Base-by-base conservation (phyloP, 2,888 invertebrate species). In the Masnerella sp. region DNA sequence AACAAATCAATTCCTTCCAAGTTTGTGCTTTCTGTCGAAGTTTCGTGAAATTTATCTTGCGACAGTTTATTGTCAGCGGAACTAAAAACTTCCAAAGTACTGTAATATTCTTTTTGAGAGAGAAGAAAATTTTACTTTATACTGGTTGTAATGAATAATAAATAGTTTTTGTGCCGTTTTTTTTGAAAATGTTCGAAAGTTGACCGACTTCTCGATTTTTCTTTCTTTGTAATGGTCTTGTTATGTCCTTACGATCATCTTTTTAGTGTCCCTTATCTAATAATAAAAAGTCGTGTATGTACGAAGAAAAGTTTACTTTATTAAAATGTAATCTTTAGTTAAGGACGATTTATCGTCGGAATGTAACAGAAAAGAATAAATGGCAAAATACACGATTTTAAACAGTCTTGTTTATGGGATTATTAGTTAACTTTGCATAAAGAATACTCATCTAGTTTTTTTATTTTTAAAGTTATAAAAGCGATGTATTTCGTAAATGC, bases 71-170 rank as follows among this genome's bases (percentile, higher is more conserved):
- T 58, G 34, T 58, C 20, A 43, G 43, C 7, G 0, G 34, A 58
- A 34, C 43, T 34, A 58, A 43, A 58, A 58, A 58, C 58, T 58
- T 43, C 14, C 5, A 34, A 58, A 43, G 58, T 43, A 34, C 58
- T 18, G 28, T 58, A 43, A 58, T 58, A 58, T 58, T 58, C 32
- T 58, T 58, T 43, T 42, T 34, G 43, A 22, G 22, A 20, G 22
- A 43, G 20, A 32, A 32, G 34, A 43, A 56, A 32, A 58, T 34
- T 32, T 25, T 58, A 40, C 11, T 32, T 43, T 22, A 42, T 12
- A 20, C 43, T 43, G 5, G 22, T 18, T 42, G 30, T 42, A 56
- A 56, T 56, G 42, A 40, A 56, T 56, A 42, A 42, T 56, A 42
- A 56, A 22, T 17, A 40, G 20, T 36, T 54, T 38, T 54, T 15